A percentile compares a stretch with the other conserved stretches of the same genome.
phyloP scores from a whole-genome alignment of 2,797 vertebrate genomes.

The Gymnodraco acuticeps region DNA sequence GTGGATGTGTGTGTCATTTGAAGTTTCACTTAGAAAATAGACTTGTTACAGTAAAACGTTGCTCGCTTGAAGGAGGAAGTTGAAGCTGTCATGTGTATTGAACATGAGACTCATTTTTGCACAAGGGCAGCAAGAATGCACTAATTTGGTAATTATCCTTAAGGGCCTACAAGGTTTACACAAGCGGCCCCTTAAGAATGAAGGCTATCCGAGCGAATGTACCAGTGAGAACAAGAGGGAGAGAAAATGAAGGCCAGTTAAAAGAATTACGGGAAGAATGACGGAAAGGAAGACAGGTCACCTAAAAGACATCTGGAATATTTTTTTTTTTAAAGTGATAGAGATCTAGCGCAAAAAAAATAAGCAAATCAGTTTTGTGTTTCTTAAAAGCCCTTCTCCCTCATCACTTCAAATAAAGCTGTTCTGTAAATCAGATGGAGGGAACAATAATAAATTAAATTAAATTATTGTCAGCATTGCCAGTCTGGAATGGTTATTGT shows the following conservation, averaged over 20 bases:
- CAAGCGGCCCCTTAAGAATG: conserved; percentile 38
- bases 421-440: conserved; percentile 43
- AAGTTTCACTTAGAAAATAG: neutral
- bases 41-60: conserved; percentile 11
- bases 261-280: conserved; percentile 17
- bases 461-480: conserved; percentile 49
- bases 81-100: neutral
- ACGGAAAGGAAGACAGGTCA: neutral
- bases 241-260: conserved; percentile 14
- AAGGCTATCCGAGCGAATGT: conserved; percentile 21
- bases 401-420: conserved; percentile 25
- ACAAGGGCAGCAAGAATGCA: conserved; percentile 42
- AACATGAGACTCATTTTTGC: conserved; percentile 38
- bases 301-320: conserved; percentile 29
- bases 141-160: conserved; percentile 53
- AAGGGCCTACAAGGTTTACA: conserved; percentile 33
- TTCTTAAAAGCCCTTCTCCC: conserved; percentile 9
- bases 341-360: conserved; percentile 12
- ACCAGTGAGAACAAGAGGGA: conserved; percentile 10
- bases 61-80: conserved; percentile 2
- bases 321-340: neutral
- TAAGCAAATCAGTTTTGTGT: conserved; percentile 20
- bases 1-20: neutral
- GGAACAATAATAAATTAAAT: conserved; percentile 43
- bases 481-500: conserved; percentile 47